These are phyloP conservation scores for Sturnus vulgaris DNA, from an alignment of 2,113 vertebrate genomes.

Conservation along the genomic window DNA sequence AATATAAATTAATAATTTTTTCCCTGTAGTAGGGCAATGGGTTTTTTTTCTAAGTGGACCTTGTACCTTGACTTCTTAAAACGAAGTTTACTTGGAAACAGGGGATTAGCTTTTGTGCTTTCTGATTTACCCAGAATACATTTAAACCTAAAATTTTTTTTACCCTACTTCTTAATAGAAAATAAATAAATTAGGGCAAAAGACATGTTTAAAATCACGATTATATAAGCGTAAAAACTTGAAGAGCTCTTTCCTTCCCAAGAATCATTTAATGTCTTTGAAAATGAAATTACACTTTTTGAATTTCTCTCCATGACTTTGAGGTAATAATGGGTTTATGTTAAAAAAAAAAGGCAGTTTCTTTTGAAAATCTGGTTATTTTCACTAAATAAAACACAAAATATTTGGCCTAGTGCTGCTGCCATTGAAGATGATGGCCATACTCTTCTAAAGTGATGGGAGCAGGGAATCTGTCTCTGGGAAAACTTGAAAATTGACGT, in stretches of 20 bases:
- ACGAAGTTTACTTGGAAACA: not conserved
- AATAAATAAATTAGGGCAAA: not conserved
- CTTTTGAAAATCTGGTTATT: not conserved
- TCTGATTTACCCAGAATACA: not conserved
- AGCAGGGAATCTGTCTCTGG: not conserved
- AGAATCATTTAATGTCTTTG: not conserved
- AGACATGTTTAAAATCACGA: not conserved
- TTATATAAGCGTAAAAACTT: not conserved
- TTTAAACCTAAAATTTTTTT: not conserved
- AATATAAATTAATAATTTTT: not conserved
- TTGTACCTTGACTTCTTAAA: not conserved
- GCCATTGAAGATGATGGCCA: not conserved
- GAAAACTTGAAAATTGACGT: not conserved
- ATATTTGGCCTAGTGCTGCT: not conserved
- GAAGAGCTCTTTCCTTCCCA: not conserved
- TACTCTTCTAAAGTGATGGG: not conserved
- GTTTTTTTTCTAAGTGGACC: not conserved
- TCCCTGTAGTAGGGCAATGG: not conserved
- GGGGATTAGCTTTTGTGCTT: not conserved
- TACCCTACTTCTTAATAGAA: not conserved
- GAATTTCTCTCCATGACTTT: not conserved
- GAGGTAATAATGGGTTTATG: not conserved
- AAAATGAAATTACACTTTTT: not conserved
- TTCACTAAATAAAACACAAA: not conserved
- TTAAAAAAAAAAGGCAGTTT: not conserved